These are phyloP conservation scores for Pseudomugil gertrudae DNA, from an alignment of 2,797 vertebrate genomes.

Conservation along the genomic window DNA sequence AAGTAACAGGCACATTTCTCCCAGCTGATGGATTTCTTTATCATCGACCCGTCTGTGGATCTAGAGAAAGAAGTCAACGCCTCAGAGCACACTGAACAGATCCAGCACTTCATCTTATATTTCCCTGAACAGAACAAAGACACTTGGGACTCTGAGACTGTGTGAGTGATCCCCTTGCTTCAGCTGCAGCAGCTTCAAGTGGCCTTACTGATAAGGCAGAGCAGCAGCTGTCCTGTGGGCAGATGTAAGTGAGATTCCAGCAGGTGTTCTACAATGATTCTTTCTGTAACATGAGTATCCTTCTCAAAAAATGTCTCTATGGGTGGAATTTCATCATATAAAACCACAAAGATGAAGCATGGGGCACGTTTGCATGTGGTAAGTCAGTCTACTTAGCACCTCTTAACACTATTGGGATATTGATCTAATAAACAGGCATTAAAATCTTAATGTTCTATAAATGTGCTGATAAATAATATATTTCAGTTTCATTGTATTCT, in stretches of 20 bases:
- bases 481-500: no score
- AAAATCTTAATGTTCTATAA: background rate
- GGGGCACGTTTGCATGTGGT: background rate
- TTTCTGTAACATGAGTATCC: background rate
- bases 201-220: background rate
- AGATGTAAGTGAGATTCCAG: conserved; percentile 2
- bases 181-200: conserved; percentile 11
- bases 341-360: background rate
- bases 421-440: no score
- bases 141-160: background rate
- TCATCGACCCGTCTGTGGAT: background rate
- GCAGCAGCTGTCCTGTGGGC: background rate
- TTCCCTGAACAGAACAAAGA: background rate
- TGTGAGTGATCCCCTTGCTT: conserved; percentile 2
- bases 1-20: background rate
- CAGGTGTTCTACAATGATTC: background rate
- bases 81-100: background rate
- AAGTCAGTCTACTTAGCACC: no score
- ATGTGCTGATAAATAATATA: background rate
- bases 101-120: background rate
- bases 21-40: background rate
- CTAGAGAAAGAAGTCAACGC: background rate
- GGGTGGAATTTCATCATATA: background rate
- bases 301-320: background rate
- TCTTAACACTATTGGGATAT: no score